phyloP scores from a whole-genome alignment of 2,113 vertebrate genomes.

The Marcusenius ussheri region DNA sequence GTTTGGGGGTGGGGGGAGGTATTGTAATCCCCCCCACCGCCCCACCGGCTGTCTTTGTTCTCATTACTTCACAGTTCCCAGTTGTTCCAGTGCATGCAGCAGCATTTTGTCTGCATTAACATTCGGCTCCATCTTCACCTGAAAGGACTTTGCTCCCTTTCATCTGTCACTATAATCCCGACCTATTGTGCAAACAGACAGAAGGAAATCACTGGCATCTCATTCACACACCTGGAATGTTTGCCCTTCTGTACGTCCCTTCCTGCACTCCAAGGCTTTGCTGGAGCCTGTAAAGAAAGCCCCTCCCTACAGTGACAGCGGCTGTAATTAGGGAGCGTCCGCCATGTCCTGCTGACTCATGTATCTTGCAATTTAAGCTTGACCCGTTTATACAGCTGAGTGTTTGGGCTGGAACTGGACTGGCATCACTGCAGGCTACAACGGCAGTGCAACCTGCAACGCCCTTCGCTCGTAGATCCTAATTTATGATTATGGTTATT shows the following conservation, averaged over 20 bases:
- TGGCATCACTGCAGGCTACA: neutral
- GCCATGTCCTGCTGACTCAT: neutral
- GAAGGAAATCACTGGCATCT: neutral
- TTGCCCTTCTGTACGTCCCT: neutral
- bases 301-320: neutral
- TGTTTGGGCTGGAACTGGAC: neutral
- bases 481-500: neutral
- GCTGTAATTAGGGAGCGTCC: neutral
- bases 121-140: neutral
- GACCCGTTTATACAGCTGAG: neutral
- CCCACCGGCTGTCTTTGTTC: neutral
- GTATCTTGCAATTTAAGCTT: neutral
- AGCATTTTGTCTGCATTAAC: neutral
- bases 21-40: neutral
- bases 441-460: neutral
- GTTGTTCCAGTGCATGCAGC: neutral
- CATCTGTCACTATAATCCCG: neutral
- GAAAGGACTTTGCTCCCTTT: neutral
- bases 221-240: neutral
- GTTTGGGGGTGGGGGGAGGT: neutral
- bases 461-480: neutral
- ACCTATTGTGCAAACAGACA: neutral
- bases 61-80: neutral
- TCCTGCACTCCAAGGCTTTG: neutral
- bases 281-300: neutral